phyloP scores from a whole-genome alignment of 2,113 vertebrate genomes.

The Salvelinus alpinus region DNA sequence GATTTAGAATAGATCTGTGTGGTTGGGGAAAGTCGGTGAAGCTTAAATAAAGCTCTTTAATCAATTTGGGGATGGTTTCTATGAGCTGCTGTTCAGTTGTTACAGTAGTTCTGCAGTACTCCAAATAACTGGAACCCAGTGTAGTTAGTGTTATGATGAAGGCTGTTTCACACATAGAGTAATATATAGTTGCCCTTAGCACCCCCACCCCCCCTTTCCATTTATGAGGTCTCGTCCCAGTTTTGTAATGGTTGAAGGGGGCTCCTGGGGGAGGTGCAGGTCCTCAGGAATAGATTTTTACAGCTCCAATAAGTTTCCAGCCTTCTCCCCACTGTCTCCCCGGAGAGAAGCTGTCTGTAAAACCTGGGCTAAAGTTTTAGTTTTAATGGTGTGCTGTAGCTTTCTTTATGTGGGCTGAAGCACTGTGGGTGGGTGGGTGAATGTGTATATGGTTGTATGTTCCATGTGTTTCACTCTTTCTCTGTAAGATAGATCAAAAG shows the following conservation, averaged over 20 bases:
- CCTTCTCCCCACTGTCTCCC: constrained; percentile 36
- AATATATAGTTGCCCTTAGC: constrained; percentile 15
- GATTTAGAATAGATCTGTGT: too few species aligned
- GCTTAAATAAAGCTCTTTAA: too few species aligned
- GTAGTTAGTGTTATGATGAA: not conserved
- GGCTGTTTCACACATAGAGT: too few species aligned
- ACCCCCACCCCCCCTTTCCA: constrained; percentile 6
- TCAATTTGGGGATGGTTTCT: too few species aligned
- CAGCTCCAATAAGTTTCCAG: constrained; percentile 12
- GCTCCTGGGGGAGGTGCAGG: constrained; percentile 54
- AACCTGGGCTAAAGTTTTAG: constrained; percentile 12
- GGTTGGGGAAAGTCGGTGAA: too few species aligned
- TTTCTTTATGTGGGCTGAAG: constrained; percentile 8
- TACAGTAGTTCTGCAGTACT: not conserved
- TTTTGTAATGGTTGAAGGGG: constrained; percentile 64
- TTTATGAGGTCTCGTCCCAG: constrained; percentile 59
- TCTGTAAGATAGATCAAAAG: not conserved
- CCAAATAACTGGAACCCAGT: not conserved
- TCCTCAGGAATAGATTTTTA: constrained; percentile 38
- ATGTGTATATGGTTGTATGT: not conserved
- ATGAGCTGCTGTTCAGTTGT: too few species aligned
- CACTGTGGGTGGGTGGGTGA: constrained; percentile 19
- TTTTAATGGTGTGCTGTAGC: constrained; percentile 17
- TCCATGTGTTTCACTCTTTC: constrained; percentile 7
- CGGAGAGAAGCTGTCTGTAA: constrained; percentile 44